These are phyloP conservation scores for Sebastes oblongus DNA, from an alignment of 2,797 vertebrate genomes.

Conservation along the genomic window DNA sequence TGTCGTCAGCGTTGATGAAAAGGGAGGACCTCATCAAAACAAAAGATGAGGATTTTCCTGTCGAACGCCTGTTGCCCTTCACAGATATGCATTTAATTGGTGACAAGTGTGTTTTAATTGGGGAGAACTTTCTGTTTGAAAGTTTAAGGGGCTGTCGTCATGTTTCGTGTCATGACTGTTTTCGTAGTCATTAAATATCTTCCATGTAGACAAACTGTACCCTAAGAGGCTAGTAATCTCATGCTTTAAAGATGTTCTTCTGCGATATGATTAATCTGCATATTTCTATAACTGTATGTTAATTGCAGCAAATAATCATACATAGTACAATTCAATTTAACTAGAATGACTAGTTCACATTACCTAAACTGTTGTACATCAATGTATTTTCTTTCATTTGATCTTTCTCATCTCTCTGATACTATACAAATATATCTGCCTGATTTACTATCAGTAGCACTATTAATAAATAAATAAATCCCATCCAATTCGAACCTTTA, in stretches of 20 bases:
- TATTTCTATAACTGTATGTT: background rate
- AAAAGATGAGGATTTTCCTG: conserved; percentile 68
- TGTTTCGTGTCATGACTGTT: conserved; percentile 2
- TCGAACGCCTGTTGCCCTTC: conserved; percentile 52
- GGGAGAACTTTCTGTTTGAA: conserved; percentile 3
- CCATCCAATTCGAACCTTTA: background rate
- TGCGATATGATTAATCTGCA: background rate
- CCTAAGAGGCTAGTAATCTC: background rate
- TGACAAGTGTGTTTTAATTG: conserved; percentile 55
- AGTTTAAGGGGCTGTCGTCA: conserved; percentile 22
- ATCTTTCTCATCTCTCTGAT: background rate
- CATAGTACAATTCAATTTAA: background rate
- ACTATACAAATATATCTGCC: background rate
- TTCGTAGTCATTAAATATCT: background rate
- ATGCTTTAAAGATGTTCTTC: background rate
- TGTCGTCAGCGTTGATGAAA: conserved; percentile 35
- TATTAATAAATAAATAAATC: background rate
- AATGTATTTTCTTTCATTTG: background rate
- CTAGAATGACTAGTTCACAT: background rate
- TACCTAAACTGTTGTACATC: background rate
- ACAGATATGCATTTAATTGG: conserved; percentile 68
- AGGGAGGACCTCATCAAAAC: conserved; percentile 55
- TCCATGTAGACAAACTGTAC: background rate
- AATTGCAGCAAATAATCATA: background rate
- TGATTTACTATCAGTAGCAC: background rate